phyloP scores from a whole-genome alignment of 2,113 vertebrate genomes.

The Rhinogobius similis region DNA sequence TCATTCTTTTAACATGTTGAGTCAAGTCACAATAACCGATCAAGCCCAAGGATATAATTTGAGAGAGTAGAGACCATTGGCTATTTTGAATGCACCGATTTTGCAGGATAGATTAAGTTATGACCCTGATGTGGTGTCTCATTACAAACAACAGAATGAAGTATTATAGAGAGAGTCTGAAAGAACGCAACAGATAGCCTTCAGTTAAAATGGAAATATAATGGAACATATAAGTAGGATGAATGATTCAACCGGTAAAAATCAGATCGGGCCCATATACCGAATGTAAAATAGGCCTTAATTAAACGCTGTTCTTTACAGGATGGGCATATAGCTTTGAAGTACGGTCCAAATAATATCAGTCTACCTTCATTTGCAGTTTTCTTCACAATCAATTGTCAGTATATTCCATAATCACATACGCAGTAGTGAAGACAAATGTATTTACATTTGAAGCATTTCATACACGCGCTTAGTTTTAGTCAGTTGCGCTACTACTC shows the following conservation, averaged over 20 bases:
- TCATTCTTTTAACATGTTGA: constrained; percentile 46
- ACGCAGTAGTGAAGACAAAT: background rate
- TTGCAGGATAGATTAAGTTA: background rate
- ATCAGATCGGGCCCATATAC: too few relatives aligned
- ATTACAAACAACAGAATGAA: background rate
- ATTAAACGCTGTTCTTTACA: too few relatives aligned
- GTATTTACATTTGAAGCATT: background rate
- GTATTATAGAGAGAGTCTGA: background rate
- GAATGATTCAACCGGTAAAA: too few relatives aligned
- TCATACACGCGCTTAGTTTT: background rate
- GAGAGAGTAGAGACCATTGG: constrained; percentile 14
- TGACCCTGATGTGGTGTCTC: background rate
- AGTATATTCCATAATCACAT: background rate
- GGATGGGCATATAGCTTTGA: too few relatives aligned
- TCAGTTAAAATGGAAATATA: background rate
- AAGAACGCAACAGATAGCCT: background rate
- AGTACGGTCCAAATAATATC: too few relatives aligned
- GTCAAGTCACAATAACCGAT: constrained; percentile 32
- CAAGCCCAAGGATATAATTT: constrained; percentile 3
- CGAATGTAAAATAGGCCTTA: background rate
- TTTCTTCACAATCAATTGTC: background rate
- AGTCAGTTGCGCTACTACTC: background rate
- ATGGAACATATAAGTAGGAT: background rate
- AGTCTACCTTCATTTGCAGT: too few relatives aligned
- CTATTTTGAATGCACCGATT: constrained; percentile 23